Percentiles rank a stretch among this genome's conserved stretches.
Conservation (phyloP, 2,797 vertebrate species). For the Stomatorhinus walkeri region DNA sequence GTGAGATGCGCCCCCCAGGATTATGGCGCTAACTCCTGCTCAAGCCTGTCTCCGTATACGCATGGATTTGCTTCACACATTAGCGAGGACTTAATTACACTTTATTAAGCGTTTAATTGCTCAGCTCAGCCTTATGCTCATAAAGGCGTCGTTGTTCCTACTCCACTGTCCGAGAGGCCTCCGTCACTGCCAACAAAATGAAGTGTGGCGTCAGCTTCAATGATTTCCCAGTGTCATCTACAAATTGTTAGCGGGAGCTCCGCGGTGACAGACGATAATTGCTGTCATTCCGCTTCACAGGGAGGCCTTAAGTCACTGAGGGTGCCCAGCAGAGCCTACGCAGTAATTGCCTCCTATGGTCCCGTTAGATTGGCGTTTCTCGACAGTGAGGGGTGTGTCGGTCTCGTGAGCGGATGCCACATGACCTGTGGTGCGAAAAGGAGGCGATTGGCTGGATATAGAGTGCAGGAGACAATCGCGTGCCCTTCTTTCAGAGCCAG, state of each 20-base stretch:
- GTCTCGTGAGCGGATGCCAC: not conserved
- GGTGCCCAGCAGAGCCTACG: not conserved
- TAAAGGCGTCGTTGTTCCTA: not conserved
- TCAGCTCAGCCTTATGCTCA: not conserved
- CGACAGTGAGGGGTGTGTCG: not conserved
- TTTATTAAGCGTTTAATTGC: not conserved
- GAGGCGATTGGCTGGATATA: not conserved
- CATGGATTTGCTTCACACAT: not conserved
- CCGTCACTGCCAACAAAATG: not conserved
- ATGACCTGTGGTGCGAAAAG: not conserved
- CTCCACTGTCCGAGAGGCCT: constrained; percentile 16
- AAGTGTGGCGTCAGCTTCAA: not conserved
- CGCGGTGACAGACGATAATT: not conserved
- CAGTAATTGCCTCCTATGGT: not conserved
- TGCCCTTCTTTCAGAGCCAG: not conserved
- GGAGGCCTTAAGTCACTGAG: not conserved
- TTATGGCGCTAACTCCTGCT: not conserved
- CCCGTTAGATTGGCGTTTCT: not conserved
- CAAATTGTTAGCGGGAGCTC: not conserved
- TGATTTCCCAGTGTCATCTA: not conserved
- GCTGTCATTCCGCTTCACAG: not conserved
- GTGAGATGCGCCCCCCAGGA: not conserved
- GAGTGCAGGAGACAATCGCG: not conserved
- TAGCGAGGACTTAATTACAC: not conserved
- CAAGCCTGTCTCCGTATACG: not conserved